Percentiles rank a stretch among this genome's conserved stretches.
These are phyloP conservation scores for Zoroaster sp. DNA, from an alignment of 53 echinoderm and acorn worm genomes.

Conservation along the genomic window DNA sequence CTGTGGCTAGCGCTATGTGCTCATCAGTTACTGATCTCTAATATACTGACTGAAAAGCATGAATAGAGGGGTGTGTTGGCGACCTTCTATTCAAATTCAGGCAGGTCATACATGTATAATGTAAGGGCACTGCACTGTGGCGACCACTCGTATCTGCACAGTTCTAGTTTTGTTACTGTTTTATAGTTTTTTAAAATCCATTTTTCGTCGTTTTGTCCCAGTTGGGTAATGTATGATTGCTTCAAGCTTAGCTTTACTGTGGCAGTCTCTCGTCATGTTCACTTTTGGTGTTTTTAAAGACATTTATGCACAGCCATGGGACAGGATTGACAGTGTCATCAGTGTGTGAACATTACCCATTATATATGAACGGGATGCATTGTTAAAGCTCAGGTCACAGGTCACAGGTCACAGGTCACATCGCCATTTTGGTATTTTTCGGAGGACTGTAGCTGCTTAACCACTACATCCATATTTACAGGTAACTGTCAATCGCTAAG, in stretches of 20 bases:
- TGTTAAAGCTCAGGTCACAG: too few relatives aligned
- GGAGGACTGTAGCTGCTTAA: not conserved
- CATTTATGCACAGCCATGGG: not conserved
- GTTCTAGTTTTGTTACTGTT: too few relatives aligned
- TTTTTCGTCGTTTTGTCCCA: not conserved
- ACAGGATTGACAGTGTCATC: not conserved
- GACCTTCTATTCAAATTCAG: too few relatives aligned
- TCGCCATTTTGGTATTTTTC: not conserved
- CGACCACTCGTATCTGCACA: too few relatives aligned
- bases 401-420: not conserved
- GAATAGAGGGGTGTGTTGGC: too few relatives aligned
- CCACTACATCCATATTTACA: not conserved
- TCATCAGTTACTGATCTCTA: too few relatives aligned
- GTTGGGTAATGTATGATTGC: not conserved
- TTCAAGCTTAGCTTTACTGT: not conserved
- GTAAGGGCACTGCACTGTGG: too few relatives aligned
- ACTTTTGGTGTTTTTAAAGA: not conserved
- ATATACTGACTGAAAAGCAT: too few relatives aligned
- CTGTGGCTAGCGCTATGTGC: too few relatives aligned
- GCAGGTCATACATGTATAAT: too few relatives aligned
- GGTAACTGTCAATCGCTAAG: constrained; percentile 5
- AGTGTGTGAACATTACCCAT: not conserved
- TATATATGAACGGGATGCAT: too few relatives aligned
- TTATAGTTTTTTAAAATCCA: not conserved
- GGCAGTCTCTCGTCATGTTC: not conserved